phyloP scores from a whole-genome alignment of 2,113 vertebrate species.

The Phrynosoma blainvillii region DNA sequence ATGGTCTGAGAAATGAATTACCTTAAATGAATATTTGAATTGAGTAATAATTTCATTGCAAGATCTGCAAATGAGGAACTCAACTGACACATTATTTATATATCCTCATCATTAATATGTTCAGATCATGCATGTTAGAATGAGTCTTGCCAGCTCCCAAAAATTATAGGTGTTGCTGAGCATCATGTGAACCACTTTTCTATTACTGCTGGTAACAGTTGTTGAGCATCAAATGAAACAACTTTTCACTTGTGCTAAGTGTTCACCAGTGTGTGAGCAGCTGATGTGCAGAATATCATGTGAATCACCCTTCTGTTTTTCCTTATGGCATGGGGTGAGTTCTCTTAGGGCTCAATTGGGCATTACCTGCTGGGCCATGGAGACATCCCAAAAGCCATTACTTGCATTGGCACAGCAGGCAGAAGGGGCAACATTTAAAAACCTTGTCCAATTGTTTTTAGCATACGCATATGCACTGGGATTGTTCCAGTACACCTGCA shows the following conservation, averaged over 20 bases:
- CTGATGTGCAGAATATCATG: neutral
- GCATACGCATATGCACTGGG: no score
- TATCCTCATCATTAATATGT: neutral
- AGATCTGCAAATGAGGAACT: constrained; percentile 35
- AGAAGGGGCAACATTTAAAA: neutral
- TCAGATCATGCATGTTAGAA: neutral
- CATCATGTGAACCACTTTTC: neutral
- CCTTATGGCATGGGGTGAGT: neutral
- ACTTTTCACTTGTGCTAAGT: no score
- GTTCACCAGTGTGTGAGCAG: no score
- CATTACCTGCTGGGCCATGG: neutral
- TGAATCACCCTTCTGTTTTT: neutral
- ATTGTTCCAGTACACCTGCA: neutral
- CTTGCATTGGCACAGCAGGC: neutral
- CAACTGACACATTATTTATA: neutral
- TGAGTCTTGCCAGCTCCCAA: neutral
- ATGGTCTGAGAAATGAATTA: constrained; percentile 40
- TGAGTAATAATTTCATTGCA: constrained; percentile 25
- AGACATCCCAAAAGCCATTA: neutral
- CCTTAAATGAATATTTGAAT: constrained; percentile 48
- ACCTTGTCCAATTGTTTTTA: neutral
- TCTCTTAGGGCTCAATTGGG: neutral
- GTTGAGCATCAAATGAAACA: no score
- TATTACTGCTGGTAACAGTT: no score
- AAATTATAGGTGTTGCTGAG: neutral